Evolutionary conservation across 1,140 invertebrate species (phyloP), one percentile per base, ranked within the genome.

Genomic region (Holotrichia oblita): DNA sequence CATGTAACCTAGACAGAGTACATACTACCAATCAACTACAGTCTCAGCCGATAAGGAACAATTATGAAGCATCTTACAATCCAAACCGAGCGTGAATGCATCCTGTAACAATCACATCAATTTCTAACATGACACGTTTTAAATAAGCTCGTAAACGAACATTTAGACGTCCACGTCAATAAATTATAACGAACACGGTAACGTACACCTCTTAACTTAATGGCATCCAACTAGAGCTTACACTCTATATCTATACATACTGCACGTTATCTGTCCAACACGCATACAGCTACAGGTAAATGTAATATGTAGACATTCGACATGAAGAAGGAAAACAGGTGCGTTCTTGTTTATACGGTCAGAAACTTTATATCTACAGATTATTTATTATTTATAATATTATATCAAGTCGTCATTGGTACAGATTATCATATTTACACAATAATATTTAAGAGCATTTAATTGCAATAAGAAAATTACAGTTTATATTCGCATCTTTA

Each of bases 151-250:
- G 61, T 69, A 69, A 27, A 1, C 27, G 20, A 14, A 69, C 22
- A 34, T 69, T 48, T 17, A 14, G 44, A 48, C 44, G 12, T 27
- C 61, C 22, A 69, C 61, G 61, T 22, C 61, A 34, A 69, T 69
- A 69, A 69, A 69, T 69, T 69, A 27, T 69, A 22, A 69, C 61
- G 61, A 69, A 69, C 61, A 69, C 20, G 22, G 22, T 12, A 69
- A 22, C 61, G 61, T 69, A 69, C 61, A 69, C 61, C 61, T 69
- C 22, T 69, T 69, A 69, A 69, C 22, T 69, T 69, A 27, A 69
- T 34, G 7, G 14, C 61, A 14, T 27, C 22, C 61, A 12, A 10
- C 9, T 69, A 69, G 61, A 9, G 10, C 10, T 22, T 24, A 20
- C 20, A 34, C 17, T 27, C 22, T 69, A 22, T 69, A 24, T 34